Evolutionary conservation across 1,140 invertebrate species (phyloP).

Genomic region (Pristionchus pacificus): DNA sequence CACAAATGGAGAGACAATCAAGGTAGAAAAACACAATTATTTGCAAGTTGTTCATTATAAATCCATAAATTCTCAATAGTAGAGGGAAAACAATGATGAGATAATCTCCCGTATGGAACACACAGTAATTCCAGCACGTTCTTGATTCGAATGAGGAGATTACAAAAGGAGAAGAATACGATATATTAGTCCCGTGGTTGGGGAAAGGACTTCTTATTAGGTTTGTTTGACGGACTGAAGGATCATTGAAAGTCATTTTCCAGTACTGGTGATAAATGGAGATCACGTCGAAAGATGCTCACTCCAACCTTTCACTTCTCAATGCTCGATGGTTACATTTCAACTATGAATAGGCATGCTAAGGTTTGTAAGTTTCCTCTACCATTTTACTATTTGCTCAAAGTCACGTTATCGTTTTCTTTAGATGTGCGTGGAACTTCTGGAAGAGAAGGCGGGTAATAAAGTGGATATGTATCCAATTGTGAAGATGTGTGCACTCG

Average conservation of each 20-base stretch:
- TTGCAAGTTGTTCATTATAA: no score
- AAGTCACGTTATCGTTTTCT: no score
- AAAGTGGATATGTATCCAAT: slow-evolving; percentile 73
- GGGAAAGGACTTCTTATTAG: slow-evolving; percentile 22
- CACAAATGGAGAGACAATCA: no score
- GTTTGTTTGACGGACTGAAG: neutral
- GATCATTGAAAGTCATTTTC: neutral
- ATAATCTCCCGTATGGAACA: no score
- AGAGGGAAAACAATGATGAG: no score
- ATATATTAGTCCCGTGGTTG: slow-evolving; percentile 29
- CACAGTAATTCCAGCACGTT: no score
- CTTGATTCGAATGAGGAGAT: slow-evolving; percentile 27
- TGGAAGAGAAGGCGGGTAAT: slow-evolving; percentile 63
- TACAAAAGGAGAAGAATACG: slow-evolving; percentile 30
- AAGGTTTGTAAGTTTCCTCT: slow-evolving; percentile 56
- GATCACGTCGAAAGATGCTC: slow-evolving; percentile 73
- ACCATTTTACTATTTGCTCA: slow-evolving; percentile 61
- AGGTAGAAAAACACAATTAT: no score
- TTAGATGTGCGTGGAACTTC: slow-evolving; percentile 66
- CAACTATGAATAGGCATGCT: slow-evolving; percentile 74
- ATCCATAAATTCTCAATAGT: no score
- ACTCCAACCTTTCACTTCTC: slow-evolving; percentile 85
- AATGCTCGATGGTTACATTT: slow-evolving; percentile 77
- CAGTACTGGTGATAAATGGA: slow-evolving; percentile 69
- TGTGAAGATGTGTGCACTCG: slow-evolving; percentile 77